A percentile compares a stretch with the other conserved stretches of the same genome.
Conservation (phyloP, 2,888 invertebrate species). For the Disparrhopalites patrizii region DNA sequence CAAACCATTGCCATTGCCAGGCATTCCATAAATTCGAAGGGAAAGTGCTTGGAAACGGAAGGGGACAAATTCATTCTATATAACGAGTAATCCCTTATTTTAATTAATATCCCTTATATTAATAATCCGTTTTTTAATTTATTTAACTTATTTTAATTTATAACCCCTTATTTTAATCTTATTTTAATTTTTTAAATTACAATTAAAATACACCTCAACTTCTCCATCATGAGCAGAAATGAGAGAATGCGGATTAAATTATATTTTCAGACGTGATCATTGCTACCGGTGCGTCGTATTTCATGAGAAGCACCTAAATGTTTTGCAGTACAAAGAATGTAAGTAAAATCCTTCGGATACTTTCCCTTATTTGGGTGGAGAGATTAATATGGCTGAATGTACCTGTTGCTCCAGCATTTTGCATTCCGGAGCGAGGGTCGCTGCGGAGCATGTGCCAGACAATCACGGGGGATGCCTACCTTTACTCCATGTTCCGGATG, state of each 20-base stretch:
- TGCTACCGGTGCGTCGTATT: conserved; percentile 93
- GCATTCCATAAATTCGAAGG: conserved; percentile 40
- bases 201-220: no score
- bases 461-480: conserved; percentile 71
- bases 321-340: conserved; percentile 97
- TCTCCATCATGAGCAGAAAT: no score
- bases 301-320: conserved; percentile 91
- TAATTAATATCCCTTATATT: no score
- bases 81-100: conserved; percentile 39
- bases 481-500: conserved; percentile 85
- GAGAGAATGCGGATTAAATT: no score
- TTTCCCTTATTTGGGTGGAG: no score
- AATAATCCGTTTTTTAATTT: no score
- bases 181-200: background rate
- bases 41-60: conserved; percentile 44
- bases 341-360: no score
- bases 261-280: conserved; percentile 22
- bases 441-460: conserved; percentile 42
- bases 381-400: no score
- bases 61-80: conserved; percentile 46
- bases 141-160: no score
- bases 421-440: conserved; percentile 41
- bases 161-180: no score
- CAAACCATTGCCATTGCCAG: conserved; percentile 39
- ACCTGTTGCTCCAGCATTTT: conserved; percentile 46